phyloP scores from a whole-genome alignment of 2,888 invertebrate genomes.

The Tenthredo amoena region DNA sequence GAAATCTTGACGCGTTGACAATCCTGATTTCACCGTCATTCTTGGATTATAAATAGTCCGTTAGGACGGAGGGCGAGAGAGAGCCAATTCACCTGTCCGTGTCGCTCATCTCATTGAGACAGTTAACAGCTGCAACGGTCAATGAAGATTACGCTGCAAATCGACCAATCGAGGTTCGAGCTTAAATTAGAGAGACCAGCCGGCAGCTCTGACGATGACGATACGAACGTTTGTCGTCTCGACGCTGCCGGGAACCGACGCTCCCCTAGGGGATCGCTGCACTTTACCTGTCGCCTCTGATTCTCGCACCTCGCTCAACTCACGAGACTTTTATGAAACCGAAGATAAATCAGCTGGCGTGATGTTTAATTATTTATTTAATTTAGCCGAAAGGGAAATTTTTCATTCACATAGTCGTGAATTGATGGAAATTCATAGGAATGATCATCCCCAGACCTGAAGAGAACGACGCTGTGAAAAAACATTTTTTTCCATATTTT shows the following conservation, averaged over 20 bases:
- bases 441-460: too few relatives aligned
- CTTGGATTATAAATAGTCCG: conserved; percentile 38
- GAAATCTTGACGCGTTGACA: conserved; percentile 44
- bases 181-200: conserved; percentile 65
- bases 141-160: conserved; percentile 66
- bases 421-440: too few relatives aligned
- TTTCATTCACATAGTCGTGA: too few relatives aligned
- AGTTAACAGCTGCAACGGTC: conserved; percentile 72
- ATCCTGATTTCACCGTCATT: conserved; percentile 49
- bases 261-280: conserved; percentile 22
- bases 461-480: too few relatives aligned
- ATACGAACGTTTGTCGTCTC: conserved; percentile 28
- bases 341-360: neutral
- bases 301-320: neutral
- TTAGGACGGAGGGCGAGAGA: conserved; percentile 52
- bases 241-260: neutral
- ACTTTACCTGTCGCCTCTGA: conserved; percentile 35
- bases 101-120: conserved; percentile 76
- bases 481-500: too few relatives aligned
- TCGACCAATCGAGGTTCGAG: conserved; percentile 69
- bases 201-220: neutral
- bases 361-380: too few relatives aligned
- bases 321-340: neutral
- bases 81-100: conserved; percentile 69
- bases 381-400: too few relatives aligned